These are phyloP conservation scores for Drosophila tropicalis DNA, from an alignment of 1,140 invertebrate genomes.

Conservation along the genomic window DNA sequence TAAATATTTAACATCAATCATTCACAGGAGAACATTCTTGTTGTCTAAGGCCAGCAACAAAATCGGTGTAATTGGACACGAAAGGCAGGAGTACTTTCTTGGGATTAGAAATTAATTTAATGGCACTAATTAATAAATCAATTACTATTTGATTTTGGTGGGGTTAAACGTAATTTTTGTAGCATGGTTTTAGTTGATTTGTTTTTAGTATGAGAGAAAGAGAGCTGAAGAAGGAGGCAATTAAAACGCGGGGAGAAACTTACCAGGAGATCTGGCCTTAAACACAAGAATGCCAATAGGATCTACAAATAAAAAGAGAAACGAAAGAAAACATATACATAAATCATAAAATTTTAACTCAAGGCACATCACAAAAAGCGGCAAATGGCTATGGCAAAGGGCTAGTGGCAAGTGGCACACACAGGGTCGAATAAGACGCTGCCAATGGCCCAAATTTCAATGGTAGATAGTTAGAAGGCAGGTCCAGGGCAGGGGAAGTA, in stretches of 20 bases:
- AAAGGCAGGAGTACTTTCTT: not conserved
- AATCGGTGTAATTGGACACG: constrained; percentile 39
- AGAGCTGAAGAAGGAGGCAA: constrained; percentile 30
- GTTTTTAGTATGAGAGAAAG: constrained; percentile 1
- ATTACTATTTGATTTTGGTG: constrained; percentile 21
- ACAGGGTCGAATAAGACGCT: not conserved
- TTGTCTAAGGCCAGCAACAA: constrained; percentile 82
- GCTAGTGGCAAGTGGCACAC: too few species aligned
- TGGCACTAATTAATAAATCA: constrained; percentile 24
- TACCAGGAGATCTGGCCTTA: constrained; percentile 88
- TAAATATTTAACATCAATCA: constrained; percentile 45
- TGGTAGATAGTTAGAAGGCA: not conserved
- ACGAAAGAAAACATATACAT: constrained; percentile 78
- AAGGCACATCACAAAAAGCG: constrained; percentile 28
- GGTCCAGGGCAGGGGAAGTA: not conserved
- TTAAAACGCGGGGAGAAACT: constrained; percentile 83
- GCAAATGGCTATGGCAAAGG: not conserved
- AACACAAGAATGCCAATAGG: constrained; percentile 88
- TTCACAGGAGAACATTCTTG: constrained; percentile 76
- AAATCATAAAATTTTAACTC: constrained; percentile 77
- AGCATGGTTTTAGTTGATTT: constrained; percentile 15
- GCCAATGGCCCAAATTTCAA: not conserved
- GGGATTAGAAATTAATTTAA: constrained; percentile 14
- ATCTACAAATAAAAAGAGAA: constrained; percentile 85
- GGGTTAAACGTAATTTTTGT: constrained; percentile 33